Conservation (phyloP, 1,140 invertebrate species). For the Hycleus phaleratus region DNA sequence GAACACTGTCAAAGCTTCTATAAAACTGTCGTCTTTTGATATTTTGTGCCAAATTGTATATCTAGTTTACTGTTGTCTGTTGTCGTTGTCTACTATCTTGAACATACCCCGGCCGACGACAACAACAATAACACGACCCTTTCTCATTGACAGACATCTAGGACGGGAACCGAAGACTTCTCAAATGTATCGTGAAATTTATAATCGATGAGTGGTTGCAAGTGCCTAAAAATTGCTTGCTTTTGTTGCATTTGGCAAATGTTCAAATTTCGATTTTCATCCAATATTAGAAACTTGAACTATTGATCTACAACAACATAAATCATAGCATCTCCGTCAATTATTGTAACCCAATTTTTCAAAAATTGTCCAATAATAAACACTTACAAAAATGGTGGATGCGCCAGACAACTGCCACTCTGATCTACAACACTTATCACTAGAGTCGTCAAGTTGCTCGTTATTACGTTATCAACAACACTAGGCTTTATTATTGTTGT, state of each 20-base stretch:
- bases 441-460: too few species aligned
- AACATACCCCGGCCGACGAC: neutral
- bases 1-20: constrained; percentile 32
- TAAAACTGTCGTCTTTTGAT: constrained; percentile 29
- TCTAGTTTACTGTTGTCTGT: constrained; percentile 13
- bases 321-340: too few species aligned
- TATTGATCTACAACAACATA: too few species aligned
- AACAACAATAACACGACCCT: neutral
- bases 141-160: constrained; percentile 14
- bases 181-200: constrained; percentile 26
- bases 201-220: constrained; percentile 21
- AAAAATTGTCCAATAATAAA: too few species aligned
- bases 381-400: too few species aligned
- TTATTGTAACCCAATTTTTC: too few species aligned
- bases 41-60: constrained; percentile 20
- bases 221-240: constrained; percentile 15
- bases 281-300: too few species aligned
- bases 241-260: constrained; percentile 12
- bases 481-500: too few species aligned
- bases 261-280: constrained; percentile 1
- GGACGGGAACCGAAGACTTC: constrained; percentile 4
- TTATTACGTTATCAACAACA: too few species aligned
- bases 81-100: neutral
- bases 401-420: too few species aligned
- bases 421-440: too few species aligned